Conservation (phyloP, 2,888 invertebrate species). For the Escarpia spicata region DNA sequence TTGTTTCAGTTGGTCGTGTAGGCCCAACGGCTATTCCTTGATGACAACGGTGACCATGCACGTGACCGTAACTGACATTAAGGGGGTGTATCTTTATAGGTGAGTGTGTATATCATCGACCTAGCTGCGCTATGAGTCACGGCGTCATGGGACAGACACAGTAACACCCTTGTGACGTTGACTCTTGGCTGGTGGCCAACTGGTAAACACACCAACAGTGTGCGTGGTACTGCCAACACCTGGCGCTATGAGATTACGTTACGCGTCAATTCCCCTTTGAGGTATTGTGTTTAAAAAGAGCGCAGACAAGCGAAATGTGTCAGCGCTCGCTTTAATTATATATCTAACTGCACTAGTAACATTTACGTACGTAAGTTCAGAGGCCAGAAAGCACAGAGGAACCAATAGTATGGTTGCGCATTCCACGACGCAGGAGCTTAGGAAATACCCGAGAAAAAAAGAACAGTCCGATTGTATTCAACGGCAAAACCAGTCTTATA, state of each 20-base stretch:
- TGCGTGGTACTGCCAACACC: not conserved
- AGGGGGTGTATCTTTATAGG: not conserved
- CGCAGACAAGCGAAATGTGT: not conserved
- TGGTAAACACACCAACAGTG: not conserved
- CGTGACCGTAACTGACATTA: not conserved
- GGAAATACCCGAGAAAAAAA: not conserved
- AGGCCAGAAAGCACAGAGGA: not conserved
- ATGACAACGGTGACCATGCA: not conserved
- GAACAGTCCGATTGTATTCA: not conserved
- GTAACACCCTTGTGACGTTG: not conserved
- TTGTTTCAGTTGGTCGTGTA: not conserved
- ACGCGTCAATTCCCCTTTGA: not conserved
- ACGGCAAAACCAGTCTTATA: not conserved
- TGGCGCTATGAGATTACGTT: not conserved
- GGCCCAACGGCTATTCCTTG: not conserved
- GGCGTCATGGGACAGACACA: not conserved
- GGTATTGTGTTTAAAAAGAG: not conserved
- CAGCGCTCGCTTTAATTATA: not conserved
- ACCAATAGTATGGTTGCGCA: not conserved
- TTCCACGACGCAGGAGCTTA: not conserved
- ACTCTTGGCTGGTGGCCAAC: not conserved
- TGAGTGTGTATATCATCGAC: not conserved
- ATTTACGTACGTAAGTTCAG: not conserved
- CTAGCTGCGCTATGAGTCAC: not conserved
- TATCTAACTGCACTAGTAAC: not conserved